Base-by-base conservation (phyloP, 2,113 vertebrate genomes). In the Globicephala melas region DNA sequence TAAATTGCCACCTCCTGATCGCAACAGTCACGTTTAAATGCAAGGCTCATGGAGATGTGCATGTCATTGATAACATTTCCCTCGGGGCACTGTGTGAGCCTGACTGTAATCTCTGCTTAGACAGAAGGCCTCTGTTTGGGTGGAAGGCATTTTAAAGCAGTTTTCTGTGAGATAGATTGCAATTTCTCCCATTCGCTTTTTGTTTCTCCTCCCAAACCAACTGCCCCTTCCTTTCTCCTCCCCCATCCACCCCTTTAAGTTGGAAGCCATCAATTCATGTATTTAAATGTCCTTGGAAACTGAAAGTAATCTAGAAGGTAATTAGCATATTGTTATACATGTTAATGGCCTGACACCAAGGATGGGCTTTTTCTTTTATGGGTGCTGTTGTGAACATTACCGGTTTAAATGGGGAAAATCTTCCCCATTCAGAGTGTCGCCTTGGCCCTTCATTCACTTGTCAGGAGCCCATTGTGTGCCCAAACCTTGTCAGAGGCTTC, bases 301-400 rank as follows among this genome's bases (percentile, higher is more conserved):
- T 93, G 92, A 98, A 95, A 97, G 96, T 94, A 97, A 94, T 95
- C 97, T 97, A 79, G 89, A 89, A 97, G 60, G 76, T 97, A 96
- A 90, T 98, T 98, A 97, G 97, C 97, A 96, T 97, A 97, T 91
- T 94, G 74, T 98, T 98, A 73, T 92, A 95, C 89, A 96, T 97
- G 94, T 87, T 93, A 97, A 85, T 96, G 95, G 90, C 91, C 44
- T 97, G 94, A 97, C 96, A 81, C 41, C 47, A 86, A 97, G 85
- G 96, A 90, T 97, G 94, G 71, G 83, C 86, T 94, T 97, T 96
- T 97, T 96, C 96, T 96, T 98, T 98, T 91, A 96, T 98, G 93
- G 50, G 67, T 94, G 95, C 95, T 95, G 81, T 88, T 65, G 60
- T 95, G 97, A 97, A 96, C 97, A 86, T 92, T 91, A 85, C 81